phyloP scores from a whole-genome alignment of 2,797 vertebrate genomes.

The Enteromius paludinosus region DNA sequence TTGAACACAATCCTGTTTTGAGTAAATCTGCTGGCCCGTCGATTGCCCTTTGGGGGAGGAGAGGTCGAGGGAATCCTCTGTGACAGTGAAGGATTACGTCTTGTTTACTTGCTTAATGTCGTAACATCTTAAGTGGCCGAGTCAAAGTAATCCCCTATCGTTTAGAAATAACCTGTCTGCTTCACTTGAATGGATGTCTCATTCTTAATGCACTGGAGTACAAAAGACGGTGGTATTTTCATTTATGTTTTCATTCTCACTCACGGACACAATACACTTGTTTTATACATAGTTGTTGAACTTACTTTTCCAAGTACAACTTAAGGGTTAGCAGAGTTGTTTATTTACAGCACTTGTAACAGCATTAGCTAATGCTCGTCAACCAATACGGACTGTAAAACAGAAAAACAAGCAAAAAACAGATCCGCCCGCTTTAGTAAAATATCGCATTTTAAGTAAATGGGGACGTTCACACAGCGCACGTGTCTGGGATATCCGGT shows the following conservation, averaged over 20 bases:
- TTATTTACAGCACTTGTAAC: conserved; percentile 27
- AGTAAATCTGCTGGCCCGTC: conserved; percentile 25
- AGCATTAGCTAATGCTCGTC: neutral
- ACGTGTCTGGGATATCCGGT: neutral
- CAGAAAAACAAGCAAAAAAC: neutral
- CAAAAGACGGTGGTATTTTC: no score
- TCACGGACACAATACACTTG: neutral
- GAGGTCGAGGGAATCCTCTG: conserved; percentile 53
- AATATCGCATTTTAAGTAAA: neutral
- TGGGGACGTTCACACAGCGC: neutral
- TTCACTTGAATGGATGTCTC: neutral
- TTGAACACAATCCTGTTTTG: neutral
- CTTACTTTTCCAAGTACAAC: neutral
- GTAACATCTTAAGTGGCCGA: conserved; percentile 68
- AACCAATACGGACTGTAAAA: neutral
- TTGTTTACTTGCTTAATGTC: conserved; percentile 63
- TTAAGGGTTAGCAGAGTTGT: neutral
- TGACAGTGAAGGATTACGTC: conserved; percentile 64
- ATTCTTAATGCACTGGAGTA: neutral
- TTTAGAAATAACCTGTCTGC: conserved; percentile 70
- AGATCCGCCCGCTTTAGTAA: neutral
- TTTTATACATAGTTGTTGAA: neutral
- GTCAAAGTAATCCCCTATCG: conserved; percentile 67
- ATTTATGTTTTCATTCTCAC: no score
- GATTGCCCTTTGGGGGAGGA: conserved; percentile 33